Evolutionary conservation across 2,888 invertebrate species (phyloP), one percentile per base, ranked within the genome.

Genomic region (Plebejus melissa): DNA sequence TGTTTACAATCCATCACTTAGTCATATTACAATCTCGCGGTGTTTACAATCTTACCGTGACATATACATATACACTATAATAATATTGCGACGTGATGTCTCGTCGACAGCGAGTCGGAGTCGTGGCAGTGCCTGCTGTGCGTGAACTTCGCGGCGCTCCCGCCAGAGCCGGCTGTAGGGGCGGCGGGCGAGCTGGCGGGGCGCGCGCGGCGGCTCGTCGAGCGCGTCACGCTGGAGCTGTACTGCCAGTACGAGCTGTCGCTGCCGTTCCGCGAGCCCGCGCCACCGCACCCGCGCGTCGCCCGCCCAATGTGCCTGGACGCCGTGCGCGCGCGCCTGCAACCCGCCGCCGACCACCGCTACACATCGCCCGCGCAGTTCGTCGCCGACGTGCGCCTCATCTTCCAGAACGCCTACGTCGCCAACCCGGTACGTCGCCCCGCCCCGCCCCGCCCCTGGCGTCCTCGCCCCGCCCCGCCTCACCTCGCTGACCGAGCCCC

Each of bases 121-220:
- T 97, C 97, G 75, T 98, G 98, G 98, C 97, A 97, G 87, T 98
- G 98, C 90, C 94, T 98, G 85, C 93, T 98, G 82, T 98, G 98
- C 94, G 96, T 96, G 81, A 97, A 97, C 91, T 96, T 97, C 84
- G 94, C 96, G 77, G 96, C 96, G 83, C 91, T 94, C 80, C 89
- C 94, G 6, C 91, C 65, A 93, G 90, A 79, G 69, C 74, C 60
- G 77, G 81, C 88, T 82, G 75, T 4, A 9, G 54, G 54, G 90
- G 93, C 81, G 87, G 85, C 82, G 83, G 85, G 82, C 83, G 90
- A 78, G 93, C 91, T 11, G 92, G 96, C 81, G 91, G 94, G 75
- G 83, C 94, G 75, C 94, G 95, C 79, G 95, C 96, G 86, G 94
- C 95, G 96, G 87, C 94, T 97, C 79, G 95, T 97, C 80, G 97